A percentile compares a stretch with the other conserved stretches of the same genome.
These are phyloP conservation scores for Enteromius anoplus DNA, from an alignment of 2,797 vertebrate species.

Conservation along the genomic window DNA sequence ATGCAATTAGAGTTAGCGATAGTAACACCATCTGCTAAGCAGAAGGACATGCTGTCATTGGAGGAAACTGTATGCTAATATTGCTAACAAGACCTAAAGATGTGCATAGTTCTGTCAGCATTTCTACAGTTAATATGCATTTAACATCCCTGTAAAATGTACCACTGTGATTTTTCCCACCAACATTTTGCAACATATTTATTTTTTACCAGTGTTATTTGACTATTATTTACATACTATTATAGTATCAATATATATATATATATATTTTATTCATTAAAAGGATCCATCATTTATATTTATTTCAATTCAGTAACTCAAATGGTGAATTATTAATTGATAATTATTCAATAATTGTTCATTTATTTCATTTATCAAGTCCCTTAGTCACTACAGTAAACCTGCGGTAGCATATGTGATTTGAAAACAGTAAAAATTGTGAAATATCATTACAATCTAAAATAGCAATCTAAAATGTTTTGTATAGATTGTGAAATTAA, in stretches of 20 bases:
- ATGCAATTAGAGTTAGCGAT: constrained; percentile 43
- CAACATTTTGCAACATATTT: no score
- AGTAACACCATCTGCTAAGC: constrained; percentile 38
- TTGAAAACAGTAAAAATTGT: neutral
- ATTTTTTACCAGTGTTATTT: neutral
- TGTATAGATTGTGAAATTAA: no score
- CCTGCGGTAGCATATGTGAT: neutral
- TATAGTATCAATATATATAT: neutral
- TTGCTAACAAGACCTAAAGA: constrained; percentile 11
- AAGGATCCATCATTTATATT: neutral
- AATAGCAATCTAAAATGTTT: no score
- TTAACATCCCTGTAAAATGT: neutral
- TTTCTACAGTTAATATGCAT: neutral
- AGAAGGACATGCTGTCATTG: constrained; percentile 25
- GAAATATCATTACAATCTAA: neutral
- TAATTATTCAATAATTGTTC: neutral
- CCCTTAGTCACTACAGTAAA: neutral
- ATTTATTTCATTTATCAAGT: neutral
- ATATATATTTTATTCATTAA: neutral
- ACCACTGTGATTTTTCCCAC: neutral
- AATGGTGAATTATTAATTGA: neutral
- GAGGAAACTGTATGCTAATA: neutral
- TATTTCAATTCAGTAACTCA: neutral
- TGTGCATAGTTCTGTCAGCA: neutral
- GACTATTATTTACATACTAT: neutral